phyloP scores from a whole-genome alignment of 2,888 invertebrate species.

The Pheosia tremula region DNA sequence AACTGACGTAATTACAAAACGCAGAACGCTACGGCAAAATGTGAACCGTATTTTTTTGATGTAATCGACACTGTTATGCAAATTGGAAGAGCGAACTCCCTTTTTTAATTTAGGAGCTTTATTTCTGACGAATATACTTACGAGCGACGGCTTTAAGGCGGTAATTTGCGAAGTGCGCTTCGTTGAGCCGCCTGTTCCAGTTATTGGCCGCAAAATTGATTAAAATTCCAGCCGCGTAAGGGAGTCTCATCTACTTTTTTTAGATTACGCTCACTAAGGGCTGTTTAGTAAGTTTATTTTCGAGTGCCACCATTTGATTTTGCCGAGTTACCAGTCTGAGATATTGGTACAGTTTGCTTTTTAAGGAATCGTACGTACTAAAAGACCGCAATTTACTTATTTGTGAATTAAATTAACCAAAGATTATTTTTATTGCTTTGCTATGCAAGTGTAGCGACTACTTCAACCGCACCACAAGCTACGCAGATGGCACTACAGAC shows the following conservation, averaged over 20 bases:
- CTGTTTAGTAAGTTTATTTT: constrained; percentile 52
- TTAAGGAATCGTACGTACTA: constrained; percentile 14
- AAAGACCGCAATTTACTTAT: not conserved
- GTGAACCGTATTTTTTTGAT: constrained; percentile 31
- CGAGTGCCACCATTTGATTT: constrained; percentile 47
- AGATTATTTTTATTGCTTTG: too few relatives aligned
- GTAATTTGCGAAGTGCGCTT: constrained; percentile 69
- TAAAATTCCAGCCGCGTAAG: constrained; percentile 77
- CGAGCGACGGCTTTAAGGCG: constrained; percentile 60
- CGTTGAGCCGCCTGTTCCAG: constrained; percentile 55
- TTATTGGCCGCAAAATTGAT: constrained; percentile 80
- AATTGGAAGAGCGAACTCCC: constrained; percentile 43
- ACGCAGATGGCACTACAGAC: too few relatives aligned
- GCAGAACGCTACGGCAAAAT: constrained; percentile 14
- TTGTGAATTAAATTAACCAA: too few relatives aligned
- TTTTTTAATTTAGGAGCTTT: constrained; percentile 59
- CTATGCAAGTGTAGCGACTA: too few relatives aligned
- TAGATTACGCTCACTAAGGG: constrained; percentile 62
- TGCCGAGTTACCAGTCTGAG: constrained; percentile 28
- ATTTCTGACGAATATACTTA: constrained; percentile 62
- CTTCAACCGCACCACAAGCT: too few relatives aligned
- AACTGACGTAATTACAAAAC: constrained; percentile 37
- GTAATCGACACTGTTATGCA: constrained; percentile 53
- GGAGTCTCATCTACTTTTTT: constrained; percentile 67
- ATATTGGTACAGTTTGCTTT: not conserved